These are phyloP conservation scores for Caranx melampygus DNA, from an alignment of 2,113 vertebrate genomes.

Conservation along the genomic window DNA sequence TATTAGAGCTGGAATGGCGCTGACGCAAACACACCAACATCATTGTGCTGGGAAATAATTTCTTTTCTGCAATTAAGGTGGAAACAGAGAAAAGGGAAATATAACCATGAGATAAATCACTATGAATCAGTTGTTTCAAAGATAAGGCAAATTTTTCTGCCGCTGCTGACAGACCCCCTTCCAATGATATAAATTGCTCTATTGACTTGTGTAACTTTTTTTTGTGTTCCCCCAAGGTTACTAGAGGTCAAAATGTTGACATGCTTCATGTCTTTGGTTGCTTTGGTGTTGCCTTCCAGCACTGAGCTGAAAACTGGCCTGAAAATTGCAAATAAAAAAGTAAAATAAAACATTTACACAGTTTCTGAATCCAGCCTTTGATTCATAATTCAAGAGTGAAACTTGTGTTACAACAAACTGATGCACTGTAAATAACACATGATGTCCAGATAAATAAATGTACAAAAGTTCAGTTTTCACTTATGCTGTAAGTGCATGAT, in stretches of 20 bases:
- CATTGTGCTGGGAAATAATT: conserved; percentile 65
- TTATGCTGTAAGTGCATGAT: background rate
- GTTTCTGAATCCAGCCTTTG: conserved; percentile 43
- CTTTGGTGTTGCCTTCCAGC: conserved; percentile 19
- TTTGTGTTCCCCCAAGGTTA: conserved; percentile 50
- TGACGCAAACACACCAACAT: conserved; percentile 63
- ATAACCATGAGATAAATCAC: conserved; percentile 71
- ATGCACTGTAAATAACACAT: background rate
- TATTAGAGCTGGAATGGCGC: conserved; percentile 80
- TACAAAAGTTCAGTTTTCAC: background rate
- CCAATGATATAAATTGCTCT: conserved; percentile 75
- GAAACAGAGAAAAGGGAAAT: conserved; percentile 68
- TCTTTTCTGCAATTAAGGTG: conserved; percentile 79
- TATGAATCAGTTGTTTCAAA: conserved; percentile 79
- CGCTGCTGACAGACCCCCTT: conserved; percentile 65
- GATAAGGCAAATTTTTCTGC: conserved; percentile 64
- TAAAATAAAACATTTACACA: conserved; percentile 7
- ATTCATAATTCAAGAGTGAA: conserved; percentile 53
- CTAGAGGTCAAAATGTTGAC: conserved; percentile 67
- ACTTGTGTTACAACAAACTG: background rate
- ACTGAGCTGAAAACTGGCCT: conserved; percentile 3
- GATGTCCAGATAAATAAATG: background rate
- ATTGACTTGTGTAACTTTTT: conserved; percentile 59
- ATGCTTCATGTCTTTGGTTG: conserved; percentile 21
- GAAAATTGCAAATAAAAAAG: background rate